A percentile compares a stretch with the other conserved stretches of the same genome.
Evolutionary conservation across 2,113 vertebrate species (phyloP).

Genomic region (Myotis davidii): DNA sequence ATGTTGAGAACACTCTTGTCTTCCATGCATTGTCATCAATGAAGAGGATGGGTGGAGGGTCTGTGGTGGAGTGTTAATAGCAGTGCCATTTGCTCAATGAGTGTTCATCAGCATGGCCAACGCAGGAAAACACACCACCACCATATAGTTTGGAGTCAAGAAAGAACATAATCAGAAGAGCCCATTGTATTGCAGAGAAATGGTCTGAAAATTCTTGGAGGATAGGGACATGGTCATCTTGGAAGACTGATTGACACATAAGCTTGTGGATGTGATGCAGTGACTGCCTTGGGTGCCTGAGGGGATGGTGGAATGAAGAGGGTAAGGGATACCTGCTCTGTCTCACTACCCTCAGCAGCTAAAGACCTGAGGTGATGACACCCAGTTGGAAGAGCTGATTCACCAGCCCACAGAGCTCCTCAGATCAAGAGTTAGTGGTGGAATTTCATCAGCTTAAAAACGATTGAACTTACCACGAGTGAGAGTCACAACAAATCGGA

Average conservation of each 20-base stretch:
- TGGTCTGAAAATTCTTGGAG: background rate
- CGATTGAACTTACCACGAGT: background rate
- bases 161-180: background rate
- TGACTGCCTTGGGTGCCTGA: background rate
- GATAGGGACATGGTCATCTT: too few species aligned
- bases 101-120: background rate
- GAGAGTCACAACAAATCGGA: background rate
- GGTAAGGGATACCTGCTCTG: background rate
- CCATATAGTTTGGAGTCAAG: background rate
- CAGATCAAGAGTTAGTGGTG: background rate
- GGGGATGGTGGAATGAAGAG: background rate
- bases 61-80: background rate
- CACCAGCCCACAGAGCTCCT: background rate
- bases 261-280: background rate
- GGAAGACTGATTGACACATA: background rate
- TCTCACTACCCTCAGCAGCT: background rate
- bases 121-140: background rate
- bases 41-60: background rate
- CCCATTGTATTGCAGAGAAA: background rate
- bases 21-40: background rate
- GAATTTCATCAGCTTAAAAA: background rate
- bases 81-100: background rate
- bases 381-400: background rate
- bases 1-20: background rate
- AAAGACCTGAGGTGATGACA: background rate